Evolutionary conservation across 2,888 invertebrate genomes (phyloP).

Genomic region (Mesochorus sp.): DNA sequence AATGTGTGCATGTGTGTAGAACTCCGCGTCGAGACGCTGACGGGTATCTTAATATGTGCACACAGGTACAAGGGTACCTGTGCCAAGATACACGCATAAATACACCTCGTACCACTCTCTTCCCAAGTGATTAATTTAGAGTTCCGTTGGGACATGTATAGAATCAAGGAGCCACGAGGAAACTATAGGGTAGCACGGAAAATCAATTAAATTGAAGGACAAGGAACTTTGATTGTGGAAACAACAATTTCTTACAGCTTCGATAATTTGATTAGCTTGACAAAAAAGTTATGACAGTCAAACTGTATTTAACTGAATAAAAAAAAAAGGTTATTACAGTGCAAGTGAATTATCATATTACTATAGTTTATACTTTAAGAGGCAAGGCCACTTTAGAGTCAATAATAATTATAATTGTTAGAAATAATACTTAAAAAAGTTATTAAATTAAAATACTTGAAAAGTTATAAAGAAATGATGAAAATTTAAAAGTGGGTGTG

Average conservation of each 20-base stretch:
- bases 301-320: neutral
- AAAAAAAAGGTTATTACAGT: too few species aligned
- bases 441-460: too few species aligned
- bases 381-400: too few species aligned
- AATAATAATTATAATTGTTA: too few species aligned
- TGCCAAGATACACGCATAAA: neutral
- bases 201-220: conserved; percentile 37
- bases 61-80: neutral
- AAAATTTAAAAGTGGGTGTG: too few species aligned
- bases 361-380: too few species aligned
- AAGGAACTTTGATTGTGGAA: conserved; percentile 16
- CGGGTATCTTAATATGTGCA: too few species aligned
- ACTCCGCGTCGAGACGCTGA: too few species aligned
- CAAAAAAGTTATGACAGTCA: neutral
- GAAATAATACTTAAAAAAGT: too few species aligned
- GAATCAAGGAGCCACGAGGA: conserved; percentile 26
- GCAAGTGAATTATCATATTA: too few species aligned
- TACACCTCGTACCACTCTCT: conserved; percentile 27
- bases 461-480: too few species aligned
- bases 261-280: conserved; percentile 22
- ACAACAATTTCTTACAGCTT: conserved; percentile 1
- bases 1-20: too few species aligned
- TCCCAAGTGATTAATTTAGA: conserved; percentile 42
- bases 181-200: conserved; percentile 36
- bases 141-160: conserved; percentile 18